phyloP scores from a whole-genome alignment of 2,888 invertebrate species.

The Proisotoma minuta region DNA sequence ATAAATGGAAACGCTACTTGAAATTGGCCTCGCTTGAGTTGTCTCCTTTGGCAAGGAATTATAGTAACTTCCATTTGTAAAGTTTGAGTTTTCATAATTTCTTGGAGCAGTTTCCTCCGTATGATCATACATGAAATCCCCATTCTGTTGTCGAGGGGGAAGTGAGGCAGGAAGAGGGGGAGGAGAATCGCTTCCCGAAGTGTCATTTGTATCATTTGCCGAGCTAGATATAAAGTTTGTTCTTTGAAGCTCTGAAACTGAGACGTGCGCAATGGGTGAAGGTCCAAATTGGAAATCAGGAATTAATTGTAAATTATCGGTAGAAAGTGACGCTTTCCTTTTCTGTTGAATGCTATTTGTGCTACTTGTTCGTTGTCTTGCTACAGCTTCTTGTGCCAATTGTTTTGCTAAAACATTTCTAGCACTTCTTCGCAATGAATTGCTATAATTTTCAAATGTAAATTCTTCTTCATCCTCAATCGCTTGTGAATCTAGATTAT shows the following conservation, averaged over 20 bases:
- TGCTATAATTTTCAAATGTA: constrained; percentile 27
- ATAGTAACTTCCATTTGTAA: not conserved
- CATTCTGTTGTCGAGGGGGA: not conserved
- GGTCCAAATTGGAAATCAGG: not conserved
- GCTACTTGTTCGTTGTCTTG: constrained; percentile 10
- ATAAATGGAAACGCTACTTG: not conserved
- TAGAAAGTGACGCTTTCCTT: not conserved
- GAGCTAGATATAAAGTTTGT: not conserved
- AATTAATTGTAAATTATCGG: not conserved
- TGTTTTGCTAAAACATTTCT: constrained; percentile 28
- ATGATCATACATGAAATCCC: not conserved
- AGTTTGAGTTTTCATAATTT: constrained; percentile 2
- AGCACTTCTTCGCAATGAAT: constrained; percentile 30
- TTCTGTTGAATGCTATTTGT: too few relatives aligned
- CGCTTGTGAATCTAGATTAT: constrained; percentile 15
- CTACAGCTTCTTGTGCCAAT: constrained; percentile 19
- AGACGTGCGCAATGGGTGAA: not conserved
- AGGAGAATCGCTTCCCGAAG: not conserved
- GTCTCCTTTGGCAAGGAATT: not conserved
- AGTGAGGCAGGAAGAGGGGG: not conserved
- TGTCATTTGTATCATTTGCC: not conserved
- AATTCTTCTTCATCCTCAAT: constrained; percentile 29
- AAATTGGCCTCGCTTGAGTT: not conserved
- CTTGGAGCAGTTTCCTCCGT: not conserved
- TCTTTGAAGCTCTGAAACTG: not conserved